A percentile compares a stretch with the other conserved stretches of the same genome.
Evolutionary conservation across 2,797 vertebrate species (phyloP).

Genomic region (Premnoplex brunnescens): DNA sequence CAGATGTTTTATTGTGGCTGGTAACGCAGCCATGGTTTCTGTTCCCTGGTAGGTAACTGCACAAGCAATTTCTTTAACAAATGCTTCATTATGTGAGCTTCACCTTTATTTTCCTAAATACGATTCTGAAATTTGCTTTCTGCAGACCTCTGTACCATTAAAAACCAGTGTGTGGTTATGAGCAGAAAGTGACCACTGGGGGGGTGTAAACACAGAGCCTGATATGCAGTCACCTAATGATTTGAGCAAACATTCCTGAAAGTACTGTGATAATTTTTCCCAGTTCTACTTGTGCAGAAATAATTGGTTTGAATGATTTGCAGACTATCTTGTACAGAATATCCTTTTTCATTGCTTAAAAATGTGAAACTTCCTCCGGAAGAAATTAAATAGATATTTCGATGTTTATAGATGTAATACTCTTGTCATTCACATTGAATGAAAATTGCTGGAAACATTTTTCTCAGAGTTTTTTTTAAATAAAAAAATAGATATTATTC

Average conservation of each 20-base stretch:
- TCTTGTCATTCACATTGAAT: slow-evolving; percentile 83
- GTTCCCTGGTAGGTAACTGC: neutral
- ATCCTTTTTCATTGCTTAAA: slow-evolving; percentile 72
- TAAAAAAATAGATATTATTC: slow-evolving; percentile 73
- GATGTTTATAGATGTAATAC: slow-evolving; percentile 77
- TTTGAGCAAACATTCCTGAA: slow-evolving; percentile 34
- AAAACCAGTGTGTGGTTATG: neutral
- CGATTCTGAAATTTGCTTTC: slow-evolving; percentile 8
- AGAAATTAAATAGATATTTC: slow-evolving; percentile 75
- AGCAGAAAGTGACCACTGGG: neutral
- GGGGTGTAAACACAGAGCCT: neutral
- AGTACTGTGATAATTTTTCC: slow-evolving; percentile 55
- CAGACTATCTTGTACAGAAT: slow-evolving; percentile 69
- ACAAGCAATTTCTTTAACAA: neutral
- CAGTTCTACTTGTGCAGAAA: slow-evolving; percentile 47
- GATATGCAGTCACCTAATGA: neutral
- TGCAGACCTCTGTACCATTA: neutral
- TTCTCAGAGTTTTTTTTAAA: slow-evolving; percentile 71
- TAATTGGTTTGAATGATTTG: slow-evolving; percentile 27
- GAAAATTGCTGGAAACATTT: slow-evolving; percentile 77
- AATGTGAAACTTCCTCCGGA: slow-evolving; percentile 79
- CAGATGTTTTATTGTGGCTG: neutral
- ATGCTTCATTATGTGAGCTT: neutral
- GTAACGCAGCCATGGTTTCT: neutral
- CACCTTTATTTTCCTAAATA: neutral